Evolutionary conservation across 2,113 vertebrate genomes (phyloP), one percentile per base, ranked within the genome.

Genomic region (Erpornis zantholeuca): DNA sequence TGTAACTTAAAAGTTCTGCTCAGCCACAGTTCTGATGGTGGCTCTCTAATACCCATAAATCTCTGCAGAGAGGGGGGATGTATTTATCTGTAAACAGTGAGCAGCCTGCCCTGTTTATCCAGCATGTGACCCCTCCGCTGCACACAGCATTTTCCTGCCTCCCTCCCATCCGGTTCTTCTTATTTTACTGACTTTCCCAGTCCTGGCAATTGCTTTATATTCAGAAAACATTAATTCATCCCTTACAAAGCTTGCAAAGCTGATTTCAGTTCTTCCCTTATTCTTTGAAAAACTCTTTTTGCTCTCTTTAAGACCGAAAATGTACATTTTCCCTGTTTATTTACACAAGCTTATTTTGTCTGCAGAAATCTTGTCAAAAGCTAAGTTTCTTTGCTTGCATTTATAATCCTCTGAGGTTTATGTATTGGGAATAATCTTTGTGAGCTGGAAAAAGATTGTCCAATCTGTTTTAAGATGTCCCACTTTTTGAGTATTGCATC

Each of bases 391-490:
- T 68, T 77, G 70, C 69, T 80, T 85, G 33, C 53, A 54, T 94
- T 84, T 77, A 38, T 96, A 93, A 93, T 82, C 76, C 35, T 75
- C 33, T 91, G 82, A 90, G 84, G 25, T 86, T 86, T 89, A 57
- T 83, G 54, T 78, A 27, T 77, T 82, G 68, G 53, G 86, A 95
- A 83, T 93, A 82, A 78, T 92, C 85, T 83, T 91, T 36, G 60
- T 84, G 77, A 93, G 81, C 70, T 92, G 85, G 82, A 83, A 86
- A 76, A 87, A 75, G n/a, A 78, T 95, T 91, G 90, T 93, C 79
- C 82, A 73, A 35, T 90, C 59, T 91, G 69, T 90, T 87, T 73
- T 90, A 91, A 94, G 80, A 88, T 97, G 91, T 69, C 90, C 92
- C 71, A 91, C 75, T 97, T 96, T 86, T 56, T 53, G 52, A 71